Evolutionary conservation across 2,888 invertebrate species (phyloP), one percentile per base, ranked within the genome.

Genomic region (Brachyptera putata): DNA sequence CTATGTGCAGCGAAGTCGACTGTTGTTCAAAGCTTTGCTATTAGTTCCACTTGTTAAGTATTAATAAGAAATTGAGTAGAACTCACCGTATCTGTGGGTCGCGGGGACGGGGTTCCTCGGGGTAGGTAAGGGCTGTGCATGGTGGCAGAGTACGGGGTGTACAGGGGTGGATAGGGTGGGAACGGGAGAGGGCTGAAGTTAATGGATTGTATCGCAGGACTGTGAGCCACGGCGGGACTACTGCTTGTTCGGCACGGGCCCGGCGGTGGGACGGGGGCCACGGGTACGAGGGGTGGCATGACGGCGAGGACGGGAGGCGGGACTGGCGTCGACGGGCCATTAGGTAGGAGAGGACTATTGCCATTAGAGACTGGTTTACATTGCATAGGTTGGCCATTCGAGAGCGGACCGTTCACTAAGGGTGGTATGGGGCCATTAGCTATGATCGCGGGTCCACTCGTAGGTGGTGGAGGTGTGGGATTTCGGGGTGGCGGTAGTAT

Each of bases 111-210:
- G 57, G 80, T 77, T 55, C 80, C 76, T 7, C 76, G 74, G 30
- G 82, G 80, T 68, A 87, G 79, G 71, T 89, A 89, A 41, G 88
- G 87, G 69, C 86, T 87, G 74, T 87, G 83, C 64, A 85, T 73
- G 59, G 85, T 67, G 41, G 66, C 81, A 61, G 87, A 86, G 70
- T 89, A 90, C 0, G 91, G 91, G 13, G 91, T 85, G 71, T 91
- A 91, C 64, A 91, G 78, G 37, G 86, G 84, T 64, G 86, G 84
- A 76, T 79, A 79, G 62, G 77, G 74, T 9, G 82, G 78, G 70
- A 76, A 74, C 62, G 49, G 61, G 60, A 68, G 67, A 61, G 65
- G 65, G 61, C 64, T 64, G 65, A 66, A 63, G 58, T 57, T 55
- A 50, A 36, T 25, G 53, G 13, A 58, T 58, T 48, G 62, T 43